Evolutionary conservation across 1,140 invertebrate genomes (phyloP).

Genomic region (Drosophila repletoides): DNA sequence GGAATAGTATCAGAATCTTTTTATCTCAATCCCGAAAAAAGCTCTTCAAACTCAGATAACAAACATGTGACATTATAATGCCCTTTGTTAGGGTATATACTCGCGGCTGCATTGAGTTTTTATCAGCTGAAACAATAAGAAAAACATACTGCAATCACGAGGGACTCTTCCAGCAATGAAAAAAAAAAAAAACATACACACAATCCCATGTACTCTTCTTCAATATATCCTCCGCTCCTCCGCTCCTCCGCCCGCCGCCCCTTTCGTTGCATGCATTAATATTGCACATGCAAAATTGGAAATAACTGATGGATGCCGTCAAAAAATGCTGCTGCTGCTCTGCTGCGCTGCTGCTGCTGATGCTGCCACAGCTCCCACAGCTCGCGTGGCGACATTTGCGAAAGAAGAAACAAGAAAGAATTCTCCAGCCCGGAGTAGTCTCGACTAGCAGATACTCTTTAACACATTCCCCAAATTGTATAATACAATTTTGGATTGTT

Average conservation of each 20-base stretch:
- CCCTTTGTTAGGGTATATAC: background rate
- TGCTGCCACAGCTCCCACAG: background rate
- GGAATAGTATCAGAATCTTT: too few species aligned
- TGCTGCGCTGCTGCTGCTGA: slow-evolving; percentile 9
- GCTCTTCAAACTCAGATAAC: background rate
- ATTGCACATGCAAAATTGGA: slow-evolving; percentile 72
- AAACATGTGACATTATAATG: too few species aligned
- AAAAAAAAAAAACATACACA: background rate
- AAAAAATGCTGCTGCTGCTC: slow-evolving; percentile 64
- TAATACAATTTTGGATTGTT: too few species aligned
- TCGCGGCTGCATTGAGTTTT: slow-evolving; percentile 43
- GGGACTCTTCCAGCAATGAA: slow-evolving; percentile 21
- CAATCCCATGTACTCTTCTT: background rate
- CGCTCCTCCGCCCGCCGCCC: background rate
- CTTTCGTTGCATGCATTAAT: slow-evolving; percentile 62
- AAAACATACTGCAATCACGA: slow-evolving; percentile 32
- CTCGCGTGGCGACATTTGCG: slow-evolving; percentile 46
- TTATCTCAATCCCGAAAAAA: too few species aligned
- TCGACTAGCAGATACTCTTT: too few species aligned
- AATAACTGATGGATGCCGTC: slow-evolving; percentile 77
- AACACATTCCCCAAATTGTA: too few species aligned
- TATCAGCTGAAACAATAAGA: slow-evolving; percentile 44
- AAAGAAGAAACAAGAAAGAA: slow-evolving; percentile 41
- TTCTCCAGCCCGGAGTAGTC: too few species aligned
- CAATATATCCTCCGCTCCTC: background rate